These are phyloP conservation scores for Mesorhabditis belari DNA, from an alignment of 2,888 invertebrate species.

Conservation along the genomic window DNA sequence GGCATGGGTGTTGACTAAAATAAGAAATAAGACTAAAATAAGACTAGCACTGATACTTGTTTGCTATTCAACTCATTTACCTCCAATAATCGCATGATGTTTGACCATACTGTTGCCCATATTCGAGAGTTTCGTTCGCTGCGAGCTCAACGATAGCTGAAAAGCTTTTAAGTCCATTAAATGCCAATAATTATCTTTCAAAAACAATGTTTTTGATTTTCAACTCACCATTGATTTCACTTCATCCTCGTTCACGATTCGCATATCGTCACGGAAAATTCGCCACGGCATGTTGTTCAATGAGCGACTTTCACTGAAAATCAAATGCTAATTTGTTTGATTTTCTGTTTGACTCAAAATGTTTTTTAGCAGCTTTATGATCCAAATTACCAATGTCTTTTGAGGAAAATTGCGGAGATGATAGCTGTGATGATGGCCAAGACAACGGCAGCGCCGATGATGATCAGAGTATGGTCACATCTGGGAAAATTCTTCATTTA, in stretches of 20 bases:
- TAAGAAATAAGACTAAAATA: too few relatives aligned
- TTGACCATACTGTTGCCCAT: slow-evolving; percentile 20
- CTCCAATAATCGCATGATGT: slow-evolving; percentile 46
- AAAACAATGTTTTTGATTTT: not conserved
- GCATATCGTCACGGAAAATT: slow-evolving; percentile 23
- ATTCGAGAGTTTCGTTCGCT: slow-evolving; percentile 24
- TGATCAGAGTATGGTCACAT: slow-evolving; percentile 29
- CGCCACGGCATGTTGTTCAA: slow-evolving; percentile 34
- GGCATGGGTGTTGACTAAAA: slow-evolving; percentile 32
- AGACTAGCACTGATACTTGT: too few relatives aligned
- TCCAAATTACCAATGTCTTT: slow-evolving; percentile 9
- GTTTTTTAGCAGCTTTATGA: slow-evolving; percentile 2
- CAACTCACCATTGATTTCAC: slow-evolving; percentile 28
- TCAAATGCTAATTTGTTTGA: not conserved
- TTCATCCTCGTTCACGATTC: slow-evolving; percentile 29
- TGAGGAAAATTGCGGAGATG: slow-evolving; percentile 7
- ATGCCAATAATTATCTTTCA: not conserved
- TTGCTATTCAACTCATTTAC: too few relatives aligned
- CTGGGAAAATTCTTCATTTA: not conserved
- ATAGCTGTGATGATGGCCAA: slow-evolving; percentile 5
- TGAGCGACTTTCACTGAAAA: slow-evolving; percentile 19
- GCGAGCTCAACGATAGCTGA: slow-evolving; percentile 23
- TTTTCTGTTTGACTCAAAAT: not conserved
- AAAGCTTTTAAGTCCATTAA: not conserved
- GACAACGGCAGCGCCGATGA: slow-evolving; percentile 7